Evolutionary conservation across 1,140 invertebrate genomes (phyloP), one percentile per base, ranked within the genome.

Genomic region (Arctopsyche grandis): DNA sequence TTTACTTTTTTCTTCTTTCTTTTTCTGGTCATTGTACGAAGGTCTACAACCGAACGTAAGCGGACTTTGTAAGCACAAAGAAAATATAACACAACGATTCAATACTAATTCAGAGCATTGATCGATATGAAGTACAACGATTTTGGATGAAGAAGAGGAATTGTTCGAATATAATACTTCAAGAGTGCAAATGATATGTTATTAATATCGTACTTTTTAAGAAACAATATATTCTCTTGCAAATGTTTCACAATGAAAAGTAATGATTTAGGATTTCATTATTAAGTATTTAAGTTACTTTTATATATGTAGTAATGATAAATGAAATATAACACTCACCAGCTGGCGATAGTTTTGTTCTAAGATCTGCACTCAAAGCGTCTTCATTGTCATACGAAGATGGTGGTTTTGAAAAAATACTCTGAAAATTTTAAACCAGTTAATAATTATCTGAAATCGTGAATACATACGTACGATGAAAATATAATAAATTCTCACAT

Each of bases 351-450:
- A 83, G 78, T 66, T 86, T 87, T 0, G 87, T 85, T 48, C 87
- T 87, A 9, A 88, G 79, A 84, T 89, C 88, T 81, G 86, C 85
- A 75, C 86, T 86, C 81, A 87, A 85, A 0, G 86, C 86, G 80
- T 89, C 88, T 9, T 89, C 88, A 0, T 84, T 83, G 74, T 89
- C 88, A 84, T 86, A 84, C 76, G 86, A 84, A 0, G 26, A 44
- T 12, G 86, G 86, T 81, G 87, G 86, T 76, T 89, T 89, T 84
- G 87, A 87, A 80, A 88, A 89, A 83, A 88, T 88, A 74, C 87
- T 86, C 87, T 89, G 81, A 29, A 84, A 85, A 70, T 75, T 79
- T 70, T 24, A 26, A 26, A 3, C 14, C 10, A 24, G 21, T 48
- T 79, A 82, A 58, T 56, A 19, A 75, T 38, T 46, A 73, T n/a